Conservation (phyloP, 2,888 invertebrate species). For the Hypolimnas misippus region DNA sequence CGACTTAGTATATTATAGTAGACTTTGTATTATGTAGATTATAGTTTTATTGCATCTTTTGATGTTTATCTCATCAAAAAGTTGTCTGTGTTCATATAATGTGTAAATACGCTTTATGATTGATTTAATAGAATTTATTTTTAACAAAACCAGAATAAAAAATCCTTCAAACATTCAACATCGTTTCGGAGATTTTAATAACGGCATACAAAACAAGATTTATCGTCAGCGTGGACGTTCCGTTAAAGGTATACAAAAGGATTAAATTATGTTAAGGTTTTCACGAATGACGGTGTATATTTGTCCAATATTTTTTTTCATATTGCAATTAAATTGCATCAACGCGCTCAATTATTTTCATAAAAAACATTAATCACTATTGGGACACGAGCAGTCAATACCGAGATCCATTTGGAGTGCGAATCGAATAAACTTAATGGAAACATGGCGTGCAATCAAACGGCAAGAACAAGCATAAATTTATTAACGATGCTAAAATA, state of each 20-base stretch:
- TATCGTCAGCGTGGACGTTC: constrained; percentile 7
- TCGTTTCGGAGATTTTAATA: background rate
- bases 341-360: constrained; percentile 17
- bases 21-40: background rate
- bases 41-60: background rate
- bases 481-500: constrained; percentile 83
- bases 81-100: background rate
- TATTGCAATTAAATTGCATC: constrained; percentile 4
- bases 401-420: constrained; percentile 57
- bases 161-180: background rate
- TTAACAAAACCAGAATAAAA: background rate
- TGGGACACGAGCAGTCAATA: constrained; percentile 71
- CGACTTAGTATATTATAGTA: background rate
- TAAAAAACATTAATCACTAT: constrained; percentile 56
- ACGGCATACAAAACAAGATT: constrained; percentile 5
- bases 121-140: background rate
- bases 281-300: constrained; percentile 4
- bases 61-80: background rate
- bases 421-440: constrained; percentile 76
- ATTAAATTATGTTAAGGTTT: constrained; percentile 5
- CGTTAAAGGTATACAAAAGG: background rate
- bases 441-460: constrained; percentile 76
- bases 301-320: constrained; percentile 4
- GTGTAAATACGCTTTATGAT: background rate
- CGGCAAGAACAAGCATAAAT: constrained; percentile 82